phyloP scores from a whole-genome alignment of 1,140 invertebrate species.

The Drosophila ogumai region DNA sequence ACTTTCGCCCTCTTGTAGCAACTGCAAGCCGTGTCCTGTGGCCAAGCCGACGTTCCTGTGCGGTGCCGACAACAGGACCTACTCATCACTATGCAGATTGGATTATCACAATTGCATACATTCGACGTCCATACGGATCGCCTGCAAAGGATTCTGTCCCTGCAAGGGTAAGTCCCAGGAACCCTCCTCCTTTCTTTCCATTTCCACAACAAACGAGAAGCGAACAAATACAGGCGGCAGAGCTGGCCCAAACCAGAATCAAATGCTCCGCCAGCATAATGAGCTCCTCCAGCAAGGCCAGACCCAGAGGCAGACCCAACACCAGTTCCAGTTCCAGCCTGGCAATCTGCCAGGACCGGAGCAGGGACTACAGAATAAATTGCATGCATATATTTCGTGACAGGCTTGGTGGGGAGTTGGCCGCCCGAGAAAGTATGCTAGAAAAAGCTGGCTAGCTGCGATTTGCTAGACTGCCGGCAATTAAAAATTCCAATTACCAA shows the following conservation, averaged over 20 bases:
- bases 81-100: conserved; percentile 94
- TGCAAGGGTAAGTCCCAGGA: conserved; percentile 87
- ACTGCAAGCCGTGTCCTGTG: conserved; percentile 92
- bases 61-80: conserved; percentile 96
- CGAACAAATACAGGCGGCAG: conserved; percentile 14
- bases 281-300: conserved; percentile 30
- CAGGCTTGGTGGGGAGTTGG: conserved; percentile 20
- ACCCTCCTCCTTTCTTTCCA: not conserved
- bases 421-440: conserved; percentile 51
- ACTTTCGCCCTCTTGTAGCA: conserved; percentile 80
- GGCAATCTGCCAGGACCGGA: conserved; percentile 55
- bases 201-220: conserved; percentile 21
- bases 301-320: not conserved
- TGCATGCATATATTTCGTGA: conserved; percentile 50
- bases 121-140: conserved; percentile 89
- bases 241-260: conserved; percentile 16
- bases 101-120: conserved; percentile 97
- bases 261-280: conserved; percentile 58
- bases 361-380: conserved; percentile 56
- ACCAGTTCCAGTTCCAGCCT: conserved; percentile 22
- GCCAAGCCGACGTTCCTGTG: conserved; percentile 93
- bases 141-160: conserved; percentile 95
- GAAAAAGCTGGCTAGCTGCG: conserved; percentile 14
- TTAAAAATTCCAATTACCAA: conserved; percentile 62
- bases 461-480: conserved; percentile 37